A percentile compares a stretch with the other conserved stretches of the same genome.
Conservation (phyloP, 2,113 vertebrate species). For the Elachura formosa region DNA sequence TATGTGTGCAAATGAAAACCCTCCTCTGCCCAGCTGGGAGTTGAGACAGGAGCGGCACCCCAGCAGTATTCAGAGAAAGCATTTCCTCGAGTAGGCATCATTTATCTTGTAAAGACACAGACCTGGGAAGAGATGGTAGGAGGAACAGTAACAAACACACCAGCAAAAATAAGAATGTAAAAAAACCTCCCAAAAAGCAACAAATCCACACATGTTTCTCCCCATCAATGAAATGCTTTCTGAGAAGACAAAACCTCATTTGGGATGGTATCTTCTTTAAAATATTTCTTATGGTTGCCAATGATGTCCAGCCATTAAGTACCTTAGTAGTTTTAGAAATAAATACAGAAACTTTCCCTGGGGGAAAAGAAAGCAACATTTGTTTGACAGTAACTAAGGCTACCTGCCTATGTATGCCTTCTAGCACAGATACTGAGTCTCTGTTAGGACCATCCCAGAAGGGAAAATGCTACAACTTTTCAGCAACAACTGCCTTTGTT, state of each 20-base stretch:
- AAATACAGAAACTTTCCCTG: not conserved
- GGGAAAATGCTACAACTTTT: not conserved
- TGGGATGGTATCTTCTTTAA: not conserved
- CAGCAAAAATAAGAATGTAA: not conserved
- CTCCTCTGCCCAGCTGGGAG: not conserved
- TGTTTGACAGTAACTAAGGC: not conserved
- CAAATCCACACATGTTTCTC: not conserved
- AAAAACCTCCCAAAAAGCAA: not conserved
- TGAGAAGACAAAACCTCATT: not conserved
- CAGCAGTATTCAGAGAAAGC: slow-evolving; percentile 68
- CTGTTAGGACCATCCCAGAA: not conserved
- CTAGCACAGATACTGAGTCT: not conserved
- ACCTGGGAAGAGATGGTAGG: not conserved
- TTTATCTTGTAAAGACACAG: not conserved
- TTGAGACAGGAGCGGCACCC: slow-evolving; percentile 47
- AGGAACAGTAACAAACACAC: not conserved
- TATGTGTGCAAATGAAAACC: slow-evolving; percentile 93
- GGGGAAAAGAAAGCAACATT: not conserved
- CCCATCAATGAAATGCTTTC: not conserved
- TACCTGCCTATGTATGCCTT: not conserved
- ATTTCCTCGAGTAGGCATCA: not conserved
- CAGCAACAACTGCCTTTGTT: not conserved
- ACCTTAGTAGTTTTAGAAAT: not conserved
- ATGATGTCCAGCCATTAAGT: not conserved
- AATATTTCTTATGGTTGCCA: not conserved